Evolutionary conservation across 2,113 vertebrate species (phyloP).

Genomic region (Mystacornis crossleyi): DNA sequence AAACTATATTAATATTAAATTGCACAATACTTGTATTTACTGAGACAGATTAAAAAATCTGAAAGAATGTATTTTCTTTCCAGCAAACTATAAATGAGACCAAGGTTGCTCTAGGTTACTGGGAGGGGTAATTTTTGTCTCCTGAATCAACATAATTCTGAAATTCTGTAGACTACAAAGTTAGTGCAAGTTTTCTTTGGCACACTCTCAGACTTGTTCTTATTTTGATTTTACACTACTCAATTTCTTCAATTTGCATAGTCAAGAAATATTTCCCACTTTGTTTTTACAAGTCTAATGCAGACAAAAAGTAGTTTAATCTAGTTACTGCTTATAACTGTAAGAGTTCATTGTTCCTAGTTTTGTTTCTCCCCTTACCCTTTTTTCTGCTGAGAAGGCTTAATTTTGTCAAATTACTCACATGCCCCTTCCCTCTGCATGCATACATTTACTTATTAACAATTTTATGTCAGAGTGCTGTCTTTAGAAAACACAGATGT

Average conservation of each 20-base stretch:
- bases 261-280: constrained; percentile 19
- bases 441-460: background rate
- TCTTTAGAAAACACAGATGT: constrained; percentile 1
- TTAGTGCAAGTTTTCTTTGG: constrained; percentile 28
- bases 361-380: background rate
- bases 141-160: constrained; percentile 31
- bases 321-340: background rate
- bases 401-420: background rate
- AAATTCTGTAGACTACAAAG: constrained; percentile 30
- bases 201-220: background rate
- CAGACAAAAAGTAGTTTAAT: background rate
- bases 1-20: background rate
- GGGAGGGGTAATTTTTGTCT: constrained; percentile 37
- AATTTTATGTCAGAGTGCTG: background rate
- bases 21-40: background rate
- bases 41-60: constrained; percentile 21
- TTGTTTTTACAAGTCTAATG: background rate
- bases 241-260: constrained; percentile 38
- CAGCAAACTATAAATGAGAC: constrained; percentile 7
- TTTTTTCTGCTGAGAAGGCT: background rate
- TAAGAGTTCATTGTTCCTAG: background rate
- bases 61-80: constrained; percentile 26
- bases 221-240: constrained; percentile 7
- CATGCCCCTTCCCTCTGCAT: background rate
- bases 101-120: constrained; percentile 9